Evolutionary conservation across 2,888 invertebrate genomes (phyloP).

Genomic region (Ceraclea dissimilis): DNA sequence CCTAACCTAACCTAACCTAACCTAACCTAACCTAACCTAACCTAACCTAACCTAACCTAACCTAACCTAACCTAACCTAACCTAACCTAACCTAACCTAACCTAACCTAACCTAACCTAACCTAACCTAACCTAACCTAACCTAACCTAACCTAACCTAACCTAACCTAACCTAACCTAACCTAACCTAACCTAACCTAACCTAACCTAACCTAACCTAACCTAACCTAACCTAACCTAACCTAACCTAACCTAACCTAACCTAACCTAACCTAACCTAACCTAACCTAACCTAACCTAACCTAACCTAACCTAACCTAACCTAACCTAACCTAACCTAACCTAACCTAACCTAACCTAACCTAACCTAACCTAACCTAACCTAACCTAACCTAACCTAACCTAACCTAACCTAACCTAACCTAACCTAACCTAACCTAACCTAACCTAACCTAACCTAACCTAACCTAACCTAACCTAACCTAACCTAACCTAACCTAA

Average conservation of each 20-base stretch:
- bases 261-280: slow-evolving; percentile 25
- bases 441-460: slow-evolving; percentile 20
- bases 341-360: slow-evolving; percentile 25
- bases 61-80: slow-evolving; percentile 26
- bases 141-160: slow-evolving; percentile 23
- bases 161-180: slow-evolving; percentile 27
- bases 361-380: slow-evolving; percentile 25
- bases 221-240: slow-evolving; percentile 22
- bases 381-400: slow-evolving; percentile 28
- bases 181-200: slow-evolving; percentile 28
- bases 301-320: slow-evolving; percentile 27
- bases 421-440: slow-evolving; percentile 18
- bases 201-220: slow-evolving; percentile 28
- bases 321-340: slow-evolving; percentile 23
- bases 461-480: slow-evolving; percentile 24
- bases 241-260: slow-evolving; percentile 20
- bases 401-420: slow-evolving; percentile 21
- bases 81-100: slow-evolving; percentile 26
- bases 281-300: slow-evolving; percentile 26
- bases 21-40: slow-evolving; percentile 27
- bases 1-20: slow-evolving; percentile 27
- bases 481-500: slow-evolving; percentile 25
- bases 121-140: slow-evolving; percentile 25
- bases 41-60: slow-evolving; percentile 26
- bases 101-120: slow-evolving; percentile 26